Percentiles rank a stretch among this genome's conserved stretches.
Evolutionary conservation across 64 coral and sea anemone species (phyloP).

Genomic region (Montipora foliosa): DNA sequence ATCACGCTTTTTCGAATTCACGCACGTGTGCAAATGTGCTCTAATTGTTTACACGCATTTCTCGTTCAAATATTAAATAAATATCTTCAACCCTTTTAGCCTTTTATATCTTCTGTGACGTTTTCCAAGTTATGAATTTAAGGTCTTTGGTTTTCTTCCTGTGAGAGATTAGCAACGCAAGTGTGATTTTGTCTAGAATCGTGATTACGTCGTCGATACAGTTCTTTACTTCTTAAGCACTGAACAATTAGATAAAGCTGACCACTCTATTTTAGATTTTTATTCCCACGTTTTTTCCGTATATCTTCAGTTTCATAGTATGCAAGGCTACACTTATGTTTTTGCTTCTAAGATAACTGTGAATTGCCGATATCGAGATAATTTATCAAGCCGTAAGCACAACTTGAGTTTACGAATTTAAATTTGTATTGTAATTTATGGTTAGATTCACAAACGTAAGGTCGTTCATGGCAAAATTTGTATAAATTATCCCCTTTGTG

Average conservation of each 20-base stretch:
- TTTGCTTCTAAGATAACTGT: not conserved
- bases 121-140: too few species aligned
- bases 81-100: not conserved
- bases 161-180: too few species aligned
- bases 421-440: slow-evolving; percentile 21
- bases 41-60: not conserved
- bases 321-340: too few species aligned
- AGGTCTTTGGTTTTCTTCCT: too few species aligned
- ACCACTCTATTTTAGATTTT: not conserved
- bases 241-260: not conserved
- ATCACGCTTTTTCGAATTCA: slow-evolving; percentile 14
- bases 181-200: too few species aligned
- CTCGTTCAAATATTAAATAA: not conserved
- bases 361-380: not conserved
- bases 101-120: not conserved
- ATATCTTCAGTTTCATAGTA: not conserved
- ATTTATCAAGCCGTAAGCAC: not conserved
- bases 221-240: too few species aligned
- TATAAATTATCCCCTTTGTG: slow-evolving; percentile 10
- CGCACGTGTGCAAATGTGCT: slow-evolving; percentile 51
- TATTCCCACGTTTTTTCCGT: not conserved
- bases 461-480: not conserved
- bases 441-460: not conserved
- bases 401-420: not conserved
- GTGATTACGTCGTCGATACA: too few species aligned